These are phyloP conservation scores for Thunnus maccoyii DNA, from an alignment of 2,113 vertebrate species.

Conservation along the genomic window DNA sequence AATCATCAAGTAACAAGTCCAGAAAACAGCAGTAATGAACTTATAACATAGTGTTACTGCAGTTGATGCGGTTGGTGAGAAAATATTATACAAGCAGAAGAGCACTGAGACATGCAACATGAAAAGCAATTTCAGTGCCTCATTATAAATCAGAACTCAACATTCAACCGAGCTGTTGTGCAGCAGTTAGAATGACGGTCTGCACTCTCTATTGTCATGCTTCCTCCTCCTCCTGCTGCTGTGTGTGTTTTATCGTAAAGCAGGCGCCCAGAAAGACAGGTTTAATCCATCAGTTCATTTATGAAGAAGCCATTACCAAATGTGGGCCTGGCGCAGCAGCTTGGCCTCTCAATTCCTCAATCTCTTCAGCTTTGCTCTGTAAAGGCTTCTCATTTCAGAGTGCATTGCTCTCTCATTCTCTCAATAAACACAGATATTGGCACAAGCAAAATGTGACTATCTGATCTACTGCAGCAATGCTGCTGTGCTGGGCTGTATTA, in stretches of 20 bases:
- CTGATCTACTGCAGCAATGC: slow-evolving; percentile 13
- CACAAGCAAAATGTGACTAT: slow-evolving; percentile 20
- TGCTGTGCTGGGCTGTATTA: slow-evolving; percentile 22
- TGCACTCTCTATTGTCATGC: slow-evolving; percentile 30
- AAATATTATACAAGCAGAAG: slow-evolving; percentile 1
- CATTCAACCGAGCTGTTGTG: slow-evolving; percentile 5
- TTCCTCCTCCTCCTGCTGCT: slow-evolving; percentile 22
- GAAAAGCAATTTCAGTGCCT: slow-evolving; percentile 16
- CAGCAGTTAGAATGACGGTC: slow-evolving; percentile 16
- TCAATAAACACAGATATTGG: slow-evolving; percentile 18
- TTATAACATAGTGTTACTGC: not conserved
- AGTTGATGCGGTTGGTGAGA: not conserved
- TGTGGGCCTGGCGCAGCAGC: slow-evolving; percentile 19
- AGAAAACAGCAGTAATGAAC: not conserved
- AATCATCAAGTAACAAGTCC: not conserved
- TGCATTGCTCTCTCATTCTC: slow-evolving; percentile 11
- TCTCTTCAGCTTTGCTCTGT: slow-evolving; percentile 38
- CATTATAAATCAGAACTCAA: slow-evolving; percentile 28
- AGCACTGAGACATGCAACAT: slow-evolving; percentile 23
- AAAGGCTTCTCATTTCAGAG: slow-evolving; percentile 29
- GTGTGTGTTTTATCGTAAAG: slow-evolving; percentile 34
- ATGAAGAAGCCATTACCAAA: slow-evolving; percentile 53
- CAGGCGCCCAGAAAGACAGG: slow-evolving; percentile 37
- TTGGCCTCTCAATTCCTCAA: not conserved
- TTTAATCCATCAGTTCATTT: slow-evolving; percentile 66